Evolutionary conservation across 2,113 vertebrate genomes (phyloP).

Genomic region (Ophiodon elongatus): DNA sequence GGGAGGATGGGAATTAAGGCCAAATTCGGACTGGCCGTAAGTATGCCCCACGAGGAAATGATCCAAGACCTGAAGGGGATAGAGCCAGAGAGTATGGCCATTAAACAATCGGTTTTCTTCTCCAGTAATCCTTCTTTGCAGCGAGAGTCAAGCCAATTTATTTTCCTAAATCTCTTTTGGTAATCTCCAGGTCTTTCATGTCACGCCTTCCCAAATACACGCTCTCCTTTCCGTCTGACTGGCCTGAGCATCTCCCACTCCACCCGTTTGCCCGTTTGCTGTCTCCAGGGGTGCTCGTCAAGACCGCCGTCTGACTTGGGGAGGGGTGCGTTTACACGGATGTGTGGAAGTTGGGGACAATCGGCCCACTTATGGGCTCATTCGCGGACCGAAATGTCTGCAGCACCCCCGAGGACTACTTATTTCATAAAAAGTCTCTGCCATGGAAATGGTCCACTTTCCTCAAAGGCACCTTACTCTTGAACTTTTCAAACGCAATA

Average conservation of each 20-base stretch:
- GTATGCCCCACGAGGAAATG: slow-evolving; percentile 22
- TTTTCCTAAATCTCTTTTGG: slow-evolving; percentile 76
- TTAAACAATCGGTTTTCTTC: slow-evolving; percentile 77
- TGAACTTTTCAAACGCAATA: no score
- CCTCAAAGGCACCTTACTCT: no score
- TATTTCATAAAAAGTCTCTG: not conserved
- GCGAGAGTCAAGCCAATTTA: slow-evolving; percentile 74
- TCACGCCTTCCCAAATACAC: slow-evolving; percentile 5
- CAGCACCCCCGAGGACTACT: not conserved
- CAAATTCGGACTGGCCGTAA: slow-evolving; percentile 1
- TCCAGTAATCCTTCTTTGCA: slow-evolving; percentile 64
- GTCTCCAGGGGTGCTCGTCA: not conserved
- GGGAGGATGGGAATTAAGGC: not conserved
- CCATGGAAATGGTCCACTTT: not conserved
- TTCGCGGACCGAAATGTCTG: not conserved
- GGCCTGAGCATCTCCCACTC: slow-evolving; percentile 14
- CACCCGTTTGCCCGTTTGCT: slow-evolving; percentile 4
- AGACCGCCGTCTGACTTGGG: not conserved
- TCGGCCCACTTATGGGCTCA: not conserved
- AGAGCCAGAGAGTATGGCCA: slow-evolving; percentile 34
- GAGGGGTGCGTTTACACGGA: not conserved
- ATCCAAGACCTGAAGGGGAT: slow-evolving; percentile 58
- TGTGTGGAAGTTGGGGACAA: not conserved
- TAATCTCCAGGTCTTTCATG: slow-evolving; percentile 75
- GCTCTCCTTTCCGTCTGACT: slow-evolving; percentile 36